Base-by-base conservation (phyloP, 2,113 vertebrate species). In the Phaethornis superciliosus region DNA sequence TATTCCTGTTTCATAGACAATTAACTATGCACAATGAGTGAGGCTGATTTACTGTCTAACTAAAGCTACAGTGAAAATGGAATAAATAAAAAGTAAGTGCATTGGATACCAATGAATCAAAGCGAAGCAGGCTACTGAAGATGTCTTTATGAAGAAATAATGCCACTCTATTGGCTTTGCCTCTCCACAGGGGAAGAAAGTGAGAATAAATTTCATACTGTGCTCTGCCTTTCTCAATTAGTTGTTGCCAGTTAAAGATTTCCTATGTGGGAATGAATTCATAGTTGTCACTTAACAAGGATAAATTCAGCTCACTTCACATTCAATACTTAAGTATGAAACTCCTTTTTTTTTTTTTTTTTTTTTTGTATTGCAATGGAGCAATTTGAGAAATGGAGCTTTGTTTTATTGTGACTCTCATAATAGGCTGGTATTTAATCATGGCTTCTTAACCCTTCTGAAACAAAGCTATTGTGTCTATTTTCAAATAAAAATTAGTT, bases 51-150 rank as follows among this genome's bases (percentile, higher is more conserved):
- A 96, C 75, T 81, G 23, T 79, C 71, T 72, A 69, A 40, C 54
- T 91, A 72, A 84, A 96, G 86, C 86, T 94, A 62, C 68, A 81
- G 62, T 84, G 86, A 91, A 95, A 63, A 55, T 86, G 79, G 32
- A 85, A 85, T 92, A 89, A 88, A 91, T 8, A 85, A 62, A 65
- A 92, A 85, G 54, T 55, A 80, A 92, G 85, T 95, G 77, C 55
- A 88, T 51, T 87, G 79, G 86, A 95, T 68, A 90, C 68, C 51
- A 93, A 90, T 95, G 94, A 96, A 92, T 97, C 78, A 96, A 81
- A 87, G 69, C 82, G 80, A 96, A 95, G 72, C n/a, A 93, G 72
- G 55, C 76, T 80, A 63, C 65, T 75, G 69, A 91, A 85, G 81
- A 91, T 92, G 79, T 81, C 93, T 80, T 80, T 55, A 55, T 81